phyloP scores from a whole-genome alignment of 2,888 invertebrate genomes.

The Catocala sponsa region DNA sequence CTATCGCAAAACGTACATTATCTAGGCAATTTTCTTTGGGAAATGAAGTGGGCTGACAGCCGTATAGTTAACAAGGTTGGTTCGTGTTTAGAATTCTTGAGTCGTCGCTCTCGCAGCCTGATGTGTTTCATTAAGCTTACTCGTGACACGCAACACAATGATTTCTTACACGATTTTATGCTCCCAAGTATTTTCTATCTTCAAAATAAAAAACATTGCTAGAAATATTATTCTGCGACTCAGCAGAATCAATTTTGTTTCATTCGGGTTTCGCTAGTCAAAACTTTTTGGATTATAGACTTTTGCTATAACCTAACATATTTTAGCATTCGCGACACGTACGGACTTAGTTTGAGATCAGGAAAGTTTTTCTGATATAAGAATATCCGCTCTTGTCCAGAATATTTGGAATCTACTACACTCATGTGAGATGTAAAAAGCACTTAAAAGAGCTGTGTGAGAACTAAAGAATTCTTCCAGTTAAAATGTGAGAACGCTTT shows the following conservation, averaged over 20 bases:
- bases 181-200: not conserved
- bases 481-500: conserved; percentile 46
- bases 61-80: conserved; percentile 59
- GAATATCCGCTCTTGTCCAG: conserved; percentile 27
- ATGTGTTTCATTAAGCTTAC: conserved; percentile 61
- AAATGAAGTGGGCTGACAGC: conserved; percentile 55
- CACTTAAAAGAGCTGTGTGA: conserved; percentile 33
- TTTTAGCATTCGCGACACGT: conserved; percentile 27
- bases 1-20: conserved; percentile 43
- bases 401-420: conserved; percentile 36
- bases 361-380: conserved; percentile 23
- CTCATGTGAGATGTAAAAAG: conserved; percentile 32
- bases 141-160: conserved; percentile 54
- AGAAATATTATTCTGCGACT: not conserved
- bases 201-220: too few species aligned
- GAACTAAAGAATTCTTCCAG: conserved; percentile 34
- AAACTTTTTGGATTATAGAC: conserved; percentile 17
- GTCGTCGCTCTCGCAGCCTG: conserved; percentile 46
- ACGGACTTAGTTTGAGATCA: conserved; percentile 17
- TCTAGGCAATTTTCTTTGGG: conserved; percentile 52
- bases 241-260: conserved; percentile 3
- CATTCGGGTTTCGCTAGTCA: conserved; percentile 14
- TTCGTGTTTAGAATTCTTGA: conserved; percentile 57
- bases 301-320: conserved; percentile 12
- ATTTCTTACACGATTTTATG: conserved; percentile 40